Evolutionary conservation across 2,888 invertebrate genomes (phyloP).

Genomic region (Orchestes rusci): DNA sequence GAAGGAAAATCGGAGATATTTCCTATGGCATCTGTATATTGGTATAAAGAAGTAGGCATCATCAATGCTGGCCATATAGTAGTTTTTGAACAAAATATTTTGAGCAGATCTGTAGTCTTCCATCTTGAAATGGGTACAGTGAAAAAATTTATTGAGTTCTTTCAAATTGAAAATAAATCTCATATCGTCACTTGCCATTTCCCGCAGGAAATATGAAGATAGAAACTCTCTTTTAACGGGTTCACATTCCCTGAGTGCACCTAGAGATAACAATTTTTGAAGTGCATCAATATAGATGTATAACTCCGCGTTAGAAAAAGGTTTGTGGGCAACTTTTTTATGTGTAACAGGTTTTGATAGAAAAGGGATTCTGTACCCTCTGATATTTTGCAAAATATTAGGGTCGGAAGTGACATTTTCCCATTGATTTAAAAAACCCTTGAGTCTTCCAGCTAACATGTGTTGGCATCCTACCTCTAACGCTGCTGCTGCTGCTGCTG

Average conservation of each 20-base stretch:
- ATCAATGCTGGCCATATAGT: not conserved
- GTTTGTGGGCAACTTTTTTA: not conserved
- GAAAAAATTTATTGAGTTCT: not conserved
- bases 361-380: constrained; percentile 9
- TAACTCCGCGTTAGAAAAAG: constrained; percentile 2
- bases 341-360: constrained; percentile 7
- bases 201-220: constrained; percentile 8
- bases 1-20: not conserved
- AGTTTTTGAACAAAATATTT: not conserved
- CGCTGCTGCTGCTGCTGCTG: constrained; percentile 9
- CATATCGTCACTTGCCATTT: not conserved
- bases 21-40: not conserved
- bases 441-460: constrained; percentile 9
- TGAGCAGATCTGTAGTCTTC: not conserved
- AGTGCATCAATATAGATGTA: constrained; percentile 2
- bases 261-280: constrained; percentile 5
- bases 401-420: constrained; percentile 7
- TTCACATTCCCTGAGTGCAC: constrained; percentile 8
- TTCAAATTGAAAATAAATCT: not conserved
- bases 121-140: not conserved
- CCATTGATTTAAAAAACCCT: constrained; percentile 10
- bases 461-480: constrained; percentile 2
- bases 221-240: constrained; percentile 6
- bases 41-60: not conserved
- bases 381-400: constrained; percentile 12